phyloP scores from a whole-genome alignment of 1,140 invertebrate genomes.

The Ectropis grisescens region DNA sequence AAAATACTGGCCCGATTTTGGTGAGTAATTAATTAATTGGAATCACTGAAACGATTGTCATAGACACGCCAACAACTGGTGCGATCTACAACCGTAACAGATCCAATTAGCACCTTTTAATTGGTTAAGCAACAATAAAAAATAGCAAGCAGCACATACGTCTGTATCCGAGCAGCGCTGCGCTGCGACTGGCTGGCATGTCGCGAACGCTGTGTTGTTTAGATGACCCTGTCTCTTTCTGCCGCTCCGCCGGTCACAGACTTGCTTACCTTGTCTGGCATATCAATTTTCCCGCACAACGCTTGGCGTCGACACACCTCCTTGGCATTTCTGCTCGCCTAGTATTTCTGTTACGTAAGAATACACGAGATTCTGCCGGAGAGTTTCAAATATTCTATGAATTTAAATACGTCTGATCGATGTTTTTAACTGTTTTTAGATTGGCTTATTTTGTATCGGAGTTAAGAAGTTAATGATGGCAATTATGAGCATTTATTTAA shows the following conservation, averaged over 20 bases:
- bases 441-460: too few relatives aligned
- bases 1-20: too few relatives aligned
- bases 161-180: too few relatives aligned
- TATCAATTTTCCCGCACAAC: conserved; percentile 43
- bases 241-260: conserved; percentile 25
- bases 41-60: too few relatives aligned
- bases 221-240: neutral
- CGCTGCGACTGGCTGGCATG: neutral
- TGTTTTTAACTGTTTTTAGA: too few relatives aligned
- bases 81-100: conserved; percentile 8
- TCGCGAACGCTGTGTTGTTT: neutral
- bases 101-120: conserved; percentile 12
- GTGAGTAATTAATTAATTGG: too few relatives aligned
- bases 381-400: too few relatives aligned
- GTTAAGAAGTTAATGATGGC: too few relatives aligned
- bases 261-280: conserved; percentile 53
- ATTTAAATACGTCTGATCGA: too few relatives aligned
- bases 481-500: too few relatives aligned
- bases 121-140: neutral
- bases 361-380: conserved; percentile 44
- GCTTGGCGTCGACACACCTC: conserved; percentile 18
- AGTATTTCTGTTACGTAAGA: conserved; percentile 61
- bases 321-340: conserved; percentile 41
- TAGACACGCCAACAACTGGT: neutral
- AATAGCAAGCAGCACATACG: too few relatives aligned